Base-by-base conservation (phyloP, 2,888 invertebrate genomes). In the Nemurella pictetii region DNA sequence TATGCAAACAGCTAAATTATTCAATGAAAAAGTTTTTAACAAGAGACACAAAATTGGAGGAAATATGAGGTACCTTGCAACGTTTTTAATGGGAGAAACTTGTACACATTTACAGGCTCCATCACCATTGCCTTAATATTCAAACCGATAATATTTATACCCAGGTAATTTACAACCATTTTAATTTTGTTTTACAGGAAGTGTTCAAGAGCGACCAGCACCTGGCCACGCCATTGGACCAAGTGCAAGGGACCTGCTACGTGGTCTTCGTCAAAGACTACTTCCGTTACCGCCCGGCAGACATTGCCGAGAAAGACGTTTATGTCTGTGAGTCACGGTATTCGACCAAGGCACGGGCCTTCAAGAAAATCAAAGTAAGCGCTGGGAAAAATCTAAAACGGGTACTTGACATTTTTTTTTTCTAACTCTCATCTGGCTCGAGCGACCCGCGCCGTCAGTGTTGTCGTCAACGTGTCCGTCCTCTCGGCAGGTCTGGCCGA, bases 301-400 rank as follows among this genome's bases (percentile, higher is more conserved):
- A 95, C 27, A 96, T 96, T 89, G 93, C 94, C 0, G 97, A 98
- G 86, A 97, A 97, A 89, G 98, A 99, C 90, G 95, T 99, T 0
- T 99, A 96, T 89, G 98, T 99, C 0, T 99, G 99, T 90, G 99
- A 99, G 91, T 98, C 97, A 26, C 93, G 98, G 4, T 99, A 99
- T 91, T 96, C 95, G 87, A 95, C 96, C 0, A 95, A 94, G 88
- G 94, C 94, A 72, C 94, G 97, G 86, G 94, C 95, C 88, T 99
- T 99, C 90, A 98, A 98, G 91, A 99, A 99, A 91, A 97, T 99
- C 85, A 97, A 97, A 91, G 88, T 88, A 86, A 78, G 28, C 20
- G 27, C 3, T 55, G 55, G 55, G 55, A 55, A 55, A 55, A 55
- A 55, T 55, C 55, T 55, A 9, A 75, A 75, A 28, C 27, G 75